A percentile compares a stretch with the other conserved stretches of the same genome.
These are phyloP conservation scores for Ligdia adustata DNA, from an alignment of 2,888 invertebrate species.

Conservation along the genomic window DNA sequence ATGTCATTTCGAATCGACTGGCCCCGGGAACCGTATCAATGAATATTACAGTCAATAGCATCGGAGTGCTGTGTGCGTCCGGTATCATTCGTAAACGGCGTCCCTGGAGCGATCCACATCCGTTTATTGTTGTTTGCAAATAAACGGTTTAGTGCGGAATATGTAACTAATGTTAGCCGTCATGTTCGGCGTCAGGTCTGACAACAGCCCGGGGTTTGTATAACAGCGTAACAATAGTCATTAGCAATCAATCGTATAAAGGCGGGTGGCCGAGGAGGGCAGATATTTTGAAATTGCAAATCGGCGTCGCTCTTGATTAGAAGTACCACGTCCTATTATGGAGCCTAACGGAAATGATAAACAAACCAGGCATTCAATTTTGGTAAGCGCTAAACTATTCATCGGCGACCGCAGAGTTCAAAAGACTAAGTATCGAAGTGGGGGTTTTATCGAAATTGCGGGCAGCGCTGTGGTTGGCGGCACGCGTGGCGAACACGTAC, in stretches of 20 bases:
- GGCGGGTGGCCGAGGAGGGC: constrained; percentile 60
- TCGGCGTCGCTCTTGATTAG: constrained; percentile 54
- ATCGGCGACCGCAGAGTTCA: constrained; percentile 48
- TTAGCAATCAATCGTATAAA: constrained; percentile 77
- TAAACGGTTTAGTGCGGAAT: constrained; percentile 59
- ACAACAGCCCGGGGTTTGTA: constrained; percentile 60
- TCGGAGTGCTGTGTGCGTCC: constrained; percentile 55
- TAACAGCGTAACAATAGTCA: constrained; percentile 74
- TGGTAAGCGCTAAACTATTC: constrained; percentile 45
- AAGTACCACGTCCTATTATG: constrained; percentile 13
- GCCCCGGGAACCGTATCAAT: constrained; percentile 59
- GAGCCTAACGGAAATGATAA: constrained; percentile 35
- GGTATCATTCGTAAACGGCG: constrained; percentile 61
- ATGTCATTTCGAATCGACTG: constrained; percentile 60
- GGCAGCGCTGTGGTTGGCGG: constrained; percentile 64
- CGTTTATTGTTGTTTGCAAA: constrained; percentile 68
- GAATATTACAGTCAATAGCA: constrained; percentile 56
- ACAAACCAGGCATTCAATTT: constrained; percentile 48
- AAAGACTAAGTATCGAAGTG: constrained; percentile 53
- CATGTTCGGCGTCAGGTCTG: constrained; percentile 62
- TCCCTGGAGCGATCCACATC: constrained; percentile 59
- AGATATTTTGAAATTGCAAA: constrained; percentile 60
- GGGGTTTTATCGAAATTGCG: constrained; percentile 71
- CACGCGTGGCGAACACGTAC: constrained; percentile 72
- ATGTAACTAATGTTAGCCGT: constrained; percentile 60